phyloP scores from a whole-genome alignment of 2,888 invertebrate genomes.

The Cantharis lateralis region DNA sequence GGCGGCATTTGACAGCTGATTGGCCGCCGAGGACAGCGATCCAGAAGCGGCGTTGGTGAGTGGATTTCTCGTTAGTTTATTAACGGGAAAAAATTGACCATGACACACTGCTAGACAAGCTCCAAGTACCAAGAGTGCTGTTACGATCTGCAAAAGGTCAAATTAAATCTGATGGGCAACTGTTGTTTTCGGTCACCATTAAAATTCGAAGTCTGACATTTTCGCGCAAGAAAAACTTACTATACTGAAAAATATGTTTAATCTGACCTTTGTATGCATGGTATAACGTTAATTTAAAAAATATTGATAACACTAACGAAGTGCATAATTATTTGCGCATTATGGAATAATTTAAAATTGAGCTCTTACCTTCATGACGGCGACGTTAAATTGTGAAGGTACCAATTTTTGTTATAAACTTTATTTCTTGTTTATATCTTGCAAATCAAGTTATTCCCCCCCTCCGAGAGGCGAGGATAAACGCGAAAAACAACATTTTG shows the following conservation, averaged over 20 bases:
- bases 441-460: slow-evolving; percentile 15
- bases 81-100: neutral
- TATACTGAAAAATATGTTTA: too few species aligned
- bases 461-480: neutral
- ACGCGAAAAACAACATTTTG: neutral
- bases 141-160: neutral
- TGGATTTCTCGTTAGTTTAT: neutral
- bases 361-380: neutral
- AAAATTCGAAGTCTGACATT: too few species aligned
- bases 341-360: neutral
- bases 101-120: neutral
- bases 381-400: neutral
- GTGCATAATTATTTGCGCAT: neutral
- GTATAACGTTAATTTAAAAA: neutral
- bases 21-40: neutral
- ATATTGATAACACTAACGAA: neutral
- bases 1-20: neutral
- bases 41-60: neutral
- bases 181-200: too few species aligned
- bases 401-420: neutral
- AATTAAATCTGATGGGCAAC: neutral
- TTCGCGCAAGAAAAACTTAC: too few species aligned
- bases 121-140: neutral
- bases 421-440: neutral
- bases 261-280: neutral